These are phyloP conservation scores for Notiomystis cincta DNA, from an alignment of 2,113 vertebrate genomes.

Conservation along the genomic window DNA sequence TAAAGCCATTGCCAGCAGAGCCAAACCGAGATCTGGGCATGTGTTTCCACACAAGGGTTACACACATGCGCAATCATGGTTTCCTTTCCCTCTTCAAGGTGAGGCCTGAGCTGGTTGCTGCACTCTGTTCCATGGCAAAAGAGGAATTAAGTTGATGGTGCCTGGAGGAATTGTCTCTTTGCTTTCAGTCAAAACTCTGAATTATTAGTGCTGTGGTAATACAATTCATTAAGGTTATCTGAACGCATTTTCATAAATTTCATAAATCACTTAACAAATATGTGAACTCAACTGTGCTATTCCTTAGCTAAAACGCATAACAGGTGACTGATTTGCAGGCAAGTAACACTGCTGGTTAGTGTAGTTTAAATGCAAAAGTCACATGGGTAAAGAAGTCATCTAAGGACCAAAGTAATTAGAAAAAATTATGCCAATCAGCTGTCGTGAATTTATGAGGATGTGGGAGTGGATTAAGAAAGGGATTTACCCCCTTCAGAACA, in stretches of 20 bases:
- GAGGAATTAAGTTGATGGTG: neutral
- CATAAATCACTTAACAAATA: neutral
- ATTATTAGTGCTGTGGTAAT: neutral
- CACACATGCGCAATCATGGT: neutral
- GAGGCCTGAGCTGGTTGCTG: neutral
- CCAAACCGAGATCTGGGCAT: neutral
- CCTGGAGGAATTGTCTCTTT: neutral
- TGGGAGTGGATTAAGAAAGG: neutral
- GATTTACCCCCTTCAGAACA: slow-evolving; percentile 18
- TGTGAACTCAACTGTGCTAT: neutral
- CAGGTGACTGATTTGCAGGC: neutral
- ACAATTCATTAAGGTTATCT: neutral
- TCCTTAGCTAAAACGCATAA: neutral
- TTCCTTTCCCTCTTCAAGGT: neutral
- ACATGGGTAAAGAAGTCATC: neutral
- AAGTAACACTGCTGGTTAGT: neutral
- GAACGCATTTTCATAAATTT: neutral
- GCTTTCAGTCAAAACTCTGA: neutral
- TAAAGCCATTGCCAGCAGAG: neutral
- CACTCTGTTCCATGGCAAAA: neutral
- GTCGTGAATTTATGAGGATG: neutral
- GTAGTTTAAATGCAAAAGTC: neutral
- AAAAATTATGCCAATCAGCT: neutral
- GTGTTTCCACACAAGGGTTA: neutral
- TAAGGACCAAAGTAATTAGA: neutral